Percentiles rank a stretch among this genome's conserved stretches.
Conservation (phyloP, 2,113 vertebrate species). For the Pomatostomus ruficeps region DNA sequence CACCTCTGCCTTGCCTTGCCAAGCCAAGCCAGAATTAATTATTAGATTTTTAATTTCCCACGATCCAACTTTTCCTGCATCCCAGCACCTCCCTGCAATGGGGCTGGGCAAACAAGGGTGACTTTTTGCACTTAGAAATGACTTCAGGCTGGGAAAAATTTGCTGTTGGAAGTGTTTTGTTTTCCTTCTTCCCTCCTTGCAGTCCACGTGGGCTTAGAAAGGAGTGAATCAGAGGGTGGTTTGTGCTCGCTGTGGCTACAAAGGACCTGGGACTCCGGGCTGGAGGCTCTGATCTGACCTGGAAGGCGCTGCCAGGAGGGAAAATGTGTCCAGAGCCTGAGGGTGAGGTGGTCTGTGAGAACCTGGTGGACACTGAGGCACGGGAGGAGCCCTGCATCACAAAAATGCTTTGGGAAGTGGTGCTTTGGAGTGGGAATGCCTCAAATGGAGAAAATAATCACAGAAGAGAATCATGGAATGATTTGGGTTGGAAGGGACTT, state of each 20-base stretch:
- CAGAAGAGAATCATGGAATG: not conserved
- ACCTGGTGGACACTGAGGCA: not conserved
- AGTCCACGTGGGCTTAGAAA: not conserved
- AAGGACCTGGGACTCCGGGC: not conserved
- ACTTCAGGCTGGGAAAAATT: constrained; percentile 32
- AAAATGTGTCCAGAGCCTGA: not conserved
- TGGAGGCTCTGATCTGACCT: not conserved
- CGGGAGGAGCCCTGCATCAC: not conserved
- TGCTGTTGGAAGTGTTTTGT: not conserved
- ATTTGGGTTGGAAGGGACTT: not conserved
- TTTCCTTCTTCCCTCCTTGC: constrained; percentile 3
- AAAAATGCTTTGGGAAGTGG: not conserved
- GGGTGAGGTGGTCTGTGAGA: not conserved
- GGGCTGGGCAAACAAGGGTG: not conserved
- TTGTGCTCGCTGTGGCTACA: not conserved
- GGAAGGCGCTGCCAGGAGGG: not conserved
- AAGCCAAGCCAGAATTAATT: not conserved
- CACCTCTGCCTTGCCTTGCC: not conserved
- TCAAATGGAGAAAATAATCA: not conserved
- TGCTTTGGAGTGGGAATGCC: not conserved
- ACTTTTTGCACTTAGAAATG: constrained; percentile 13
- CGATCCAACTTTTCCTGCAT: not conserved
- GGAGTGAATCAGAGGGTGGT: not conserved
- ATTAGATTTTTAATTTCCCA: not conserved
- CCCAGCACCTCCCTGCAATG: not conserved